Evolutionary conservation across 2,113 vertebrate genomes (phyloP).

Genomic region (Smithornis capensis): DNA sequence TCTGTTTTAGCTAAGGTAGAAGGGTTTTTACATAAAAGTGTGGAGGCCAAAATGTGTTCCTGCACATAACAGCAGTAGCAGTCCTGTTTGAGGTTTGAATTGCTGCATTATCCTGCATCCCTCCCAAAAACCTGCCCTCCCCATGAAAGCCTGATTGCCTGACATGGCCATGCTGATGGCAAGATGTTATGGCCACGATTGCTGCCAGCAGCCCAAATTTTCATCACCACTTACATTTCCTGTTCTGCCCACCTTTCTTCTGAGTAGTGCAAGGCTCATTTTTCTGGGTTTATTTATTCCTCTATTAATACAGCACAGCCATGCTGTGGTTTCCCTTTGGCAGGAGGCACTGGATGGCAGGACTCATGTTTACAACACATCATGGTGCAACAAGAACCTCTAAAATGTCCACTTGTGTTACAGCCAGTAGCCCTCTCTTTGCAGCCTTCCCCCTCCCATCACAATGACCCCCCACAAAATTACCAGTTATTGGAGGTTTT

Average conservation of each 20-base stretch:
- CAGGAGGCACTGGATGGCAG: neutral
- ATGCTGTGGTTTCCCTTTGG: neutral
- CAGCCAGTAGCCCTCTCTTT: neutral
- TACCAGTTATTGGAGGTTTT: neutral
- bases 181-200: fast-evolving
- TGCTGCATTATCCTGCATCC: neutral
- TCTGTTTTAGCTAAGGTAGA: neutral
- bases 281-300: neutral
- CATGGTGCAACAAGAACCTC: neutral
- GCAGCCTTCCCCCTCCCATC: neutral
- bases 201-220: neutral
- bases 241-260: neutral
- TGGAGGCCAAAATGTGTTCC: neutral
- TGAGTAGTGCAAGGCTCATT: neutral
- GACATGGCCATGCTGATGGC: fast-evolving
- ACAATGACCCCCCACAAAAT: neutral
- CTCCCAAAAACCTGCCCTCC: neutral
- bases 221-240: neutral
- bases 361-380: neutral
- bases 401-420: neutral
- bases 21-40: neutral
- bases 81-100: neutral
- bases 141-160: neutral
- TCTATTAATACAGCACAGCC: neutral
- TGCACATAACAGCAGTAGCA: neutral